Evolutionary conservation across 1,140 invertebrate genomes (phyloP), one percentile per base, ranked within the genome.

Genomic region (Tetramorium parvispinum): DNA sequence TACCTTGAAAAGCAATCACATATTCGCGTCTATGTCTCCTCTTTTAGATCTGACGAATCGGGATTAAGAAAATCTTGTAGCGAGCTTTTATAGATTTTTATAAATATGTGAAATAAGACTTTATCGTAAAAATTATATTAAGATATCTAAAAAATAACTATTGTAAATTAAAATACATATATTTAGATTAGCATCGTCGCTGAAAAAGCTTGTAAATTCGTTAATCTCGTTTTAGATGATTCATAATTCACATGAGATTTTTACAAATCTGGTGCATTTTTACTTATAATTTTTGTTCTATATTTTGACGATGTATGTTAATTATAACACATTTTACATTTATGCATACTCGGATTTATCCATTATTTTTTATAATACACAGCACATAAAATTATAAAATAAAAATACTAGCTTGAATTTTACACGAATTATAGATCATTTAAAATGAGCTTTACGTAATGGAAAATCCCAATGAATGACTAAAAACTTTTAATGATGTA

Each of bases 1-100:
- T 2, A 95, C 93, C 95, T 95, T 59, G 40, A 73, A 85, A 24
- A 51, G 43, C 1, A 68, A 65, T 40, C 13, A 40, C 8, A 46
- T 4, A 21, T 37, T 46, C 46, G 46, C 21, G 53, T 66, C 5
- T 49, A 18, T n/a, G 32, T 59, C n/a, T 57, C 0, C 7, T n/a
- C 49, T 18, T 37, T 55, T 57, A 16, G n/a, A 27, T 76, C 3
- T 24, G n/a, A 40, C 32, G 51, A 55, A 21, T 55, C 8, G 32
- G 32, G 7, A 21, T 11, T n/a, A 55, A 10, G 40, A 37, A 6
- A 32, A 24, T 55, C n/a, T 40, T 55, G 21, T 3, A 55, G 10
- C 1, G 32, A 55, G 11, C 3, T 24, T 70, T 70, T 3, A 18
- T 16, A 46, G 2, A 21, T 3, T 68, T 21, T 24, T 68, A 46